A percentile compares a stretch with the other conserved stretches of the same genome.
Evolutionary conservation across 2,888 invertebrate species (phyloP).

Genomic region (Bibio marci): DNA sequence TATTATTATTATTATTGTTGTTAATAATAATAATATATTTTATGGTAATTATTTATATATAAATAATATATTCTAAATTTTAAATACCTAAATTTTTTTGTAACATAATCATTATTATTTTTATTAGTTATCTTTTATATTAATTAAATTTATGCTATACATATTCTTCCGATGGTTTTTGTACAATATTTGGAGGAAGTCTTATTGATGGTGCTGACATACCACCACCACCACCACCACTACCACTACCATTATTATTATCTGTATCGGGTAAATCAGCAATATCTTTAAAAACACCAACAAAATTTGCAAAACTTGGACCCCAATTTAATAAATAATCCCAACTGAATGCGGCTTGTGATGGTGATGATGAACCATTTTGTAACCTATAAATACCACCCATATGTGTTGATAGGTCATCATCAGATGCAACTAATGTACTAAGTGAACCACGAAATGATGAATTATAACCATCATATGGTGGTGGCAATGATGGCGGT

Average conservation of each 20-base stretch:
- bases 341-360: slow-evolving; percentile 72
- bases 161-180: slow-evolving; percentile 81
- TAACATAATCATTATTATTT: too few relatives aligned
- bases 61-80: too few relatives aligned
- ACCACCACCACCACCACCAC: too few relatives aligned
- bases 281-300: slow-evolving; percentile 92
- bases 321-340: slow-evolving; percentile 93
- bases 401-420: slow-evolving; percentile 68
- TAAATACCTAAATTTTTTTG: too few relatives aligned
- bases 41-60: too few relatives aligned
- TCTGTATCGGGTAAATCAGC: slow-evolving; percentile 80
- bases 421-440: slow-evolving; percentile 85
- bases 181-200: slow-evolving; percentile 57
- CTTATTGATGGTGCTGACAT: slow-evolving; percentile 50
- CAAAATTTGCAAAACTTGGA: slow-evolving; percentile 86
- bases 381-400: slow-evolving; percentile 65
- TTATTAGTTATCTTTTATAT: not conserved
- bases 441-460: slow-evolving; percentile 88
- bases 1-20: too few relatives aligned
- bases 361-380: slow-evolving; percentile 52
- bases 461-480: slow-evolving; percentile 84
- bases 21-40: too few relatives aligned
- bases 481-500: slow-evolving; percentile 55
- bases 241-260: too few relatives aligned
- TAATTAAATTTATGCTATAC: slow-evolving; percentile 36